Conservation (phyloP, 2,888 invertebrate species). For the Brenthis daphne region DNA sequence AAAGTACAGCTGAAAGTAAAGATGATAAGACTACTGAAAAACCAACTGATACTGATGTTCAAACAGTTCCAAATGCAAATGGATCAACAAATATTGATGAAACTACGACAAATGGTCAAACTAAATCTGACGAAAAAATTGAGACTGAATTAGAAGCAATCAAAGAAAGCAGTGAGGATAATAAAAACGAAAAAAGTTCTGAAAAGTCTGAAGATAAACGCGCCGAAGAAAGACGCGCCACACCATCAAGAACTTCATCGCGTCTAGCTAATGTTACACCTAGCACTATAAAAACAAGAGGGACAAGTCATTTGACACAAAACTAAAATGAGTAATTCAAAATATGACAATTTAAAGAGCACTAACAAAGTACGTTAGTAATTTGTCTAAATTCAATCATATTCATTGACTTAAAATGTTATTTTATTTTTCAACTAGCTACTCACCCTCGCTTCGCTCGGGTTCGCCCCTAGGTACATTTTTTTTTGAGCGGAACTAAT, state of each 20-base stretch:
- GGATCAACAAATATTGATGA: too few relatives aligned
- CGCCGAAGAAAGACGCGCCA: too few relatives aligned
- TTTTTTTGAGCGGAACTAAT: too few relatives aligned
- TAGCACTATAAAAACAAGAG: constrained; percentile 57
- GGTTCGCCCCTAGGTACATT: too few relatives aligned
- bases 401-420: too few relatives aligned
- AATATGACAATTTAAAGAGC: not conserved
- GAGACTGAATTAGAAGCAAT: constrained; percentile 10
- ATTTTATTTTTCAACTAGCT: too few relatives aligned
- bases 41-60: too few relatives aligned
- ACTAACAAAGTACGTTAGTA: not conserved
- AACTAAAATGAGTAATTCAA: constrained; percentile 33
- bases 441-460: too few relatives aligned
- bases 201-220: constrained; percentile 28
- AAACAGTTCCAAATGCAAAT: too few relatives aligned
- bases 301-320: constrained; percentile 57
- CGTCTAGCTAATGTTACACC: constrained; percentile 55
- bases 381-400: not conserved
- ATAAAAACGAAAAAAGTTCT: constrained; percentile 18
- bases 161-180: constrained; percentile 21
- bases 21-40: too few relatives aligned
- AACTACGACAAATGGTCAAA: too few relatives aligned
- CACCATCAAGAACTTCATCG: constrained; percentile 54
- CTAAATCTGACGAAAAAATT: not conserved
- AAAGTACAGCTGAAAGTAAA: not conserved